phyloP scores from a whole-genome alignment of 2,113 vertebrate genomes.

The Periophthalmodon schlosseri region DNA sequence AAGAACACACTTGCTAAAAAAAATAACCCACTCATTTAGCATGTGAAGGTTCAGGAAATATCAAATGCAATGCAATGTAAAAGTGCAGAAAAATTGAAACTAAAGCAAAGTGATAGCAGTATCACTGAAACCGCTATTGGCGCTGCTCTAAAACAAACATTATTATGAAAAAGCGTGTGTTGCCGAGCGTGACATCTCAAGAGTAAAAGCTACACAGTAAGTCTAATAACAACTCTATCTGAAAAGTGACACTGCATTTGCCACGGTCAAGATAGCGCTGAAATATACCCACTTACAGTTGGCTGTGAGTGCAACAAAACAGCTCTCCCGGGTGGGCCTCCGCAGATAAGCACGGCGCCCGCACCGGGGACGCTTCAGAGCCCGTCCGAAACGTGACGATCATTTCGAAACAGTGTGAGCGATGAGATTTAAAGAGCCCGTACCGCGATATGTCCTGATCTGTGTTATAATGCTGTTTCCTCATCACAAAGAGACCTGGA shows the following conservation, averaged over 20 bases:
- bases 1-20: background rate
- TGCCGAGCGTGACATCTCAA: background rate
- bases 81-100: background rate
- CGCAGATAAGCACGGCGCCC: conserved; percentile 25
- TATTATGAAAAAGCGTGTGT: background rate
- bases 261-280: conserved; percentile 20
- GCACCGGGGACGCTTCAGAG: conserved; percentile 13
- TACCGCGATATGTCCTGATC: no score
- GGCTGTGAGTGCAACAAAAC: conserved; percentile 22
- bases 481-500: no score
- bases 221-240: conserved; percentile 27
- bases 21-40: background rate
- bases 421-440: background rate
- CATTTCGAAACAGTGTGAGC: conserved; percentile 14
- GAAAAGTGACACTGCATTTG: conserved; percentile 27
- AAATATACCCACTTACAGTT: conserved; percentile 24
- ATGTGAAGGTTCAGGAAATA: background rate
- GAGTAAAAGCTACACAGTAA: background rate
- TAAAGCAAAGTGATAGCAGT: background rate
- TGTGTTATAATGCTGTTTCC: no score
- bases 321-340: conserved; percentile 22
- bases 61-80: background rate
- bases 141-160: background rate
- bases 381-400: conserved; percentile 7
- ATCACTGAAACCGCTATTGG: background rate